These are phyloP conservation scores for Bursaphelenchus okinawaensis DNA, from an alignment of 2,888 invertebrate genomes.

Conservation along the genomic window DNA sequence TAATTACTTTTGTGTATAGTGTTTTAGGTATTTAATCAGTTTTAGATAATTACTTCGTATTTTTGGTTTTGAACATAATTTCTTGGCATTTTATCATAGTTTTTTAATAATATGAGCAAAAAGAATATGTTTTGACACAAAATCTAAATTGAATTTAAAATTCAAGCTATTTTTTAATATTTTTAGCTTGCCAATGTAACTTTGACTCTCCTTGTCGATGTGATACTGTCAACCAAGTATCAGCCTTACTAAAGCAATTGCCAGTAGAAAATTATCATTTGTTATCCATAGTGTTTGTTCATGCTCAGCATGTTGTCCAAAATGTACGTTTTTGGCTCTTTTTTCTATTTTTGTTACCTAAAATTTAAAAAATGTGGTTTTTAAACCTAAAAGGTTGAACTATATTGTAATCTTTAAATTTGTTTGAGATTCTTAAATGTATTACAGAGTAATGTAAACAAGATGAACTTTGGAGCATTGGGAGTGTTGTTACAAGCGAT, in stretches of 20 bases:
- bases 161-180: too few species aligned
- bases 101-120: too few species aligned
- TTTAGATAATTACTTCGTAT: too few species aligned
- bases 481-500: conserved; percentile 54
- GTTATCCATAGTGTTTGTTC: conserved; percentile 50
- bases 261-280: conserved; percentile 36
- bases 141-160: too few species aligned
- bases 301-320: conserved; percentile 45
- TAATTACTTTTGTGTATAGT: too few species aligned
- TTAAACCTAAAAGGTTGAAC: too few species aligned
- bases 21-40: conserved; percentile 8
- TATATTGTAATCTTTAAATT: background rate
- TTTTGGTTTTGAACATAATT: background rate
- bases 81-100: background rate
- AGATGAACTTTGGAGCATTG: conserved; percentile 53
- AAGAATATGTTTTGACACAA: too few species aligned
- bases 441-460: conserved; percentile 48
- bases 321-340: conserved; percentile 27
- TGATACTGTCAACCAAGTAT: conserved; percentile 22
- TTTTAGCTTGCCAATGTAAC: conserved; percentile 31
- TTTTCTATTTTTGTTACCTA: background rate
- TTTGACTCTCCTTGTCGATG: conserved; percentile 24
- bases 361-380: too few species aligned
- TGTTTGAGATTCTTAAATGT: conserved; percentile 2
- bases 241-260: conserved; percentile 27